Percentiles rank a stretch among this genome's conserved stretches.
phyloP scores from a whole-genome alignment of 2,888 invertebrate species.

The Hypolimnas misippus region DNA sequence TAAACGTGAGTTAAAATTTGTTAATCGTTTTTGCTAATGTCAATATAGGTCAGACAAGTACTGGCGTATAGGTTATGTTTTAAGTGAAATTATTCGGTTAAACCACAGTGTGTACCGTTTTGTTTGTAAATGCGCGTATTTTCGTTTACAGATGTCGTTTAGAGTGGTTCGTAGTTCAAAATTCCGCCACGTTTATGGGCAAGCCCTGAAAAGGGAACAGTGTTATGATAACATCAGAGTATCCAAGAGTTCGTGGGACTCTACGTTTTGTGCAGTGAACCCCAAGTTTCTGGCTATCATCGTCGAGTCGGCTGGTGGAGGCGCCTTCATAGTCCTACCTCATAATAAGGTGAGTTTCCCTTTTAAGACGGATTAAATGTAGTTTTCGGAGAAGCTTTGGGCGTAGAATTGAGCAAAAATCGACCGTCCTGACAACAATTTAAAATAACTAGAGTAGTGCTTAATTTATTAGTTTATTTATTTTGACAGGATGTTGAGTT shows the following conservation, averaged over 20 bases:
- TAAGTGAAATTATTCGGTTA: conserved; percentile 65
- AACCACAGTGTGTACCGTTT: conserved; percentile 63
- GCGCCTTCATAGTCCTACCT: conserved; percentile 97
- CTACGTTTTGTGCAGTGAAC: conserved; percentile 99
- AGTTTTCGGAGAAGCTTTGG: background rate
- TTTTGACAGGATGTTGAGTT: too few relatives aligned
- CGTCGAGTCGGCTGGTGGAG: conserved; percentile 98
- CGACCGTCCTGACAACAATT: background rate
- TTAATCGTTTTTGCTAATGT: conserved; percentile 62
- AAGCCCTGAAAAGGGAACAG: conserved; percentile 96
- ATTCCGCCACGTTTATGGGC: conserved; percentile 97
- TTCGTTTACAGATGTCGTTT: conserved; percentile 93
- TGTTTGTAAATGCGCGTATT: conserved; percentile 66
- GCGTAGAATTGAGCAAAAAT: background rate
- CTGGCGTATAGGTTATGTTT: conserved; percentile 77
- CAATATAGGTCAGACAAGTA: conserved; percentile 79
- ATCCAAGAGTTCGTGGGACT: conserved; percentile 99
- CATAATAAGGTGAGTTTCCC: conserved; percentile 91
- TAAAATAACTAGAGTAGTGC: too few relatives aligned
- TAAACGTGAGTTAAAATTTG: conserved; percentile 73
- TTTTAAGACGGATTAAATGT: conserved; percentile 15
- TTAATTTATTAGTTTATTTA: too few relatives aligned
- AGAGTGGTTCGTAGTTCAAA: conserved; percentile 98
- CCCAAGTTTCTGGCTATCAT: conserved; percentile 99
- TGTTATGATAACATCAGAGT: conserved; percentile 99